These are phyloP conservation scores for Anarrhichthys ocellatus DNA, from an alignment of 2,113 vertebrate species.

Conservation along the genomic window DNA sequence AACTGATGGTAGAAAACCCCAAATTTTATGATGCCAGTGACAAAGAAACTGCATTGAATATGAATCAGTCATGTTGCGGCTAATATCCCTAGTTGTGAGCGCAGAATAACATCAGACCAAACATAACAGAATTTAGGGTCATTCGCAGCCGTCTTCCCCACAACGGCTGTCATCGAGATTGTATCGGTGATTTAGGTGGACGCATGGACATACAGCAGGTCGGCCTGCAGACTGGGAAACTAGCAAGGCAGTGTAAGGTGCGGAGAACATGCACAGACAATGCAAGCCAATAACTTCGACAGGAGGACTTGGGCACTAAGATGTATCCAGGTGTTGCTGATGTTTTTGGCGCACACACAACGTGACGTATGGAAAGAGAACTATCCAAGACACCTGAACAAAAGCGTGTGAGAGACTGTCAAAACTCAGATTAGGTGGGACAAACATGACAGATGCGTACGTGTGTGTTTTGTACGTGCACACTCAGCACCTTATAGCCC, in stretches of 20 bases:
- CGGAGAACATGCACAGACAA: constrained; percentile 4
- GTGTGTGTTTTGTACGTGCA: not conserved
- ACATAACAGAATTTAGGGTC: constrained; percentile 1
- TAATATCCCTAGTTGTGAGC: constrained; percentile 7
- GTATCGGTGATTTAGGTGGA: constrained; percentile 7
- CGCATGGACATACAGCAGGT: constrained; percentile 5
- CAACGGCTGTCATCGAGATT: not conserved
- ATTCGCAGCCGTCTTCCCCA: constrained; percentile 6
- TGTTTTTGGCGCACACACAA: not conserved
- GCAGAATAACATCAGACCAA: not conserved
- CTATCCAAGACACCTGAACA: constrained; percentile 42
- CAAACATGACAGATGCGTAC: not conserved
- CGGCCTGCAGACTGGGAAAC: not conserved
- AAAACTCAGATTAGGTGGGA: constrained; percentile 8
- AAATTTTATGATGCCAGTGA: not conserved
- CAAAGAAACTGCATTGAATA: constrained; percentile 19
- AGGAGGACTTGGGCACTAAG: not conserved
- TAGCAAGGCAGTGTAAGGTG: not conserved
- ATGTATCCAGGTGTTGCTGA: constrained; percentile 21
- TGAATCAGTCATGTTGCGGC: not conserved
- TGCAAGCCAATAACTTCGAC: constrained; percentile 9
- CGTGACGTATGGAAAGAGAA: constrained; percentile 44
- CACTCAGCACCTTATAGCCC: not conserved
- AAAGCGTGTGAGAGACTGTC: constrained; percentile 22
- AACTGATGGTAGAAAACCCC: not conserved